Evolutionary conservation across 2,113 vertebrate species (phyloP), one percentile per base, ranked within the genome.

Genomic region (Siphamia tubifer): DNA sequence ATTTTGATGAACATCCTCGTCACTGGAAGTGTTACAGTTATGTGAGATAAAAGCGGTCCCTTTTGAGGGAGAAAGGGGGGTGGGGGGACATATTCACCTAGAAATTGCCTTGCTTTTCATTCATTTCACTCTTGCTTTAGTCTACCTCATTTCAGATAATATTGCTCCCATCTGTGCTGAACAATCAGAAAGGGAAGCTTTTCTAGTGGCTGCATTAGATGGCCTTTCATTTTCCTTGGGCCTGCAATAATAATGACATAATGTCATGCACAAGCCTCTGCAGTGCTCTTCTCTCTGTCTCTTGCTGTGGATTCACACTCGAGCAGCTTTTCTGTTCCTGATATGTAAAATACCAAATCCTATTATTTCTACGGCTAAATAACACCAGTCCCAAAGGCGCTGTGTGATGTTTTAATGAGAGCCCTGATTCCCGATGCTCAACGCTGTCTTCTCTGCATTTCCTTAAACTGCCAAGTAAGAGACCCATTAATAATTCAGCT

Each of bases 401-500:
- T 90, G 94, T 94, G 93, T 94, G 94, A 96, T 94, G 93, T 95
- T 97, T 95, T 97, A 98, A 98, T 96, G 95, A 98, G 96, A 92
- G 68, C 92, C 94, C 52, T 79, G 92, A 94, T 91, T 92, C 74
- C 81, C 68, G 42, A 72, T 61, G 76, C 86, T 89, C 83, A 87
- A 87, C 92, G 89, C 92, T 90, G 93, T 94, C 93, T 92, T 93
- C 94, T 94, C 92, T 94, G 94, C 94, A 92, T 96, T 95, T 96
- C 94, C 94, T 95, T 96, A 96, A 96, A 96, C 95, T 95, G 96
- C 96, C 94, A 95, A 97, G 95, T 96, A 95, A 96, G 95, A 96
- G 94, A 94, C 91, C 93, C 95, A 97, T 98, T 98, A 98, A 98
- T 98, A 98, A 97, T 98, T 96, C 96, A 96, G 96, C 95, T 98